Base-by-base conservation (phyloP, 1,140 invertebrate genomes). In the Panulirus ornatus region DNA sequence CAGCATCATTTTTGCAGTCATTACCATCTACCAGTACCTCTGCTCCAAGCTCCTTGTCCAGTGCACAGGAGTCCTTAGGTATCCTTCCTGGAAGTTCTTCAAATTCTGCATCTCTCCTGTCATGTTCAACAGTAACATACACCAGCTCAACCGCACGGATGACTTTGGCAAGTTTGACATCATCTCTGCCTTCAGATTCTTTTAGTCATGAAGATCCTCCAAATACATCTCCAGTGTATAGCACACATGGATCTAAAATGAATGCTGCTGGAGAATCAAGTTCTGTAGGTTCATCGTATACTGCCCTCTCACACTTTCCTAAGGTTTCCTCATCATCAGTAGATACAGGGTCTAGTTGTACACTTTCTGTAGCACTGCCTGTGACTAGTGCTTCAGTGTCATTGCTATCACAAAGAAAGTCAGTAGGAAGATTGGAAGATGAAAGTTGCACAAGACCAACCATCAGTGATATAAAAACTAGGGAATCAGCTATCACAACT, bases 31-130 rank as follows among this genome's bases (percentile, higher is more conserved):
- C 83, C 19, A 85, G 51, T 30, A 75, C 83, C 34, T 85, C 40
- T 75, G 42, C 83, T 51, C 83, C 83, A 27, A 85, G 83, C 44
- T 70, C 83, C 30, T 66, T 85, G 83, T 47, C 83, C 51, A 66
- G n/a, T 71, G 76, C 76, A 22, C 76, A 79, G 16, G 83, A 85
- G 51, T 27, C 40, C 30, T 66, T 71, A 34, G 38, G 63, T 36
- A 38, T 73, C 42, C 83, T 71, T 3, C 83, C 83, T 19, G 83
- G 83, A 36, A 30, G 83, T 36, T 34, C 83, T 34, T 44, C 83
- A 27, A 30, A 44, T 1, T 11, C 83, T 73, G 66, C 40, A 73
- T 51, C 83, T 34, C 70, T 75, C 27, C 36, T 85, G 42, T 73
- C 83, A 2, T 85, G 83, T 40, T 44, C 83, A 22, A 22, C 70